phyloP scores from a whole-genome alignment of 2,888 invertebrate species.

The Drosophila lacicola region DNA sequence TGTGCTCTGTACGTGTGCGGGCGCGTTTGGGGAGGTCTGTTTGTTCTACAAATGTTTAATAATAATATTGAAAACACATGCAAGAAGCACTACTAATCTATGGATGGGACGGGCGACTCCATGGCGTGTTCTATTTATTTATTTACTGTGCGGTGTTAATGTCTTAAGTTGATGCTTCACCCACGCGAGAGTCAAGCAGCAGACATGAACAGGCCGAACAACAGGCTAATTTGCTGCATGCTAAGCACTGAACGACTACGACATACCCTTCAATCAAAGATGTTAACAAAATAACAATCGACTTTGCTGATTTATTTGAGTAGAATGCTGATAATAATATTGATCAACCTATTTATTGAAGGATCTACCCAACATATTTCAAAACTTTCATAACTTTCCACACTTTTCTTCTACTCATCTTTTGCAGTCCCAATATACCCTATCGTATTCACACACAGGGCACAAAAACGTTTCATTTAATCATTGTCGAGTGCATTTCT shows the following conservation, averaged over 20 bases:
- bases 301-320: neutral
- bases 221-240: constrained; percentile 6
- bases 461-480: constrained; percentile 37
- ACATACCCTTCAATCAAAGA: constrained; percentile 19
- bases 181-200: constrained; percentile 63
- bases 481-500: constrained; percentile 67
- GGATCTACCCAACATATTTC: neutral
- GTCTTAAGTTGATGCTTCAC: constrained; percentile 58
- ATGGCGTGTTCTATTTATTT: constrained; percentile 49
- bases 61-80: constrained; percentile 71
- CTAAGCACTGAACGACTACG: neutral
- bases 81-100: constrained; percentile 62
- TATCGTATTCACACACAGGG: neutral
- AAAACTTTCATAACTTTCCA: neutral
- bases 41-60: constrained; percentile 28
- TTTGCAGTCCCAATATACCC: constrained; percentile 11
- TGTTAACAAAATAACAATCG: too few relatives aligned
- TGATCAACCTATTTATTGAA: too few relatives aligned
- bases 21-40: constrained; percentile 39
- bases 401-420: neutral
- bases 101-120: constrained; percentile 51
- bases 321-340: too few relatives aligned
- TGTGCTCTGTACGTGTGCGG: neutral
- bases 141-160: constrained; percentile 55
- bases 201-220: constrained; percentile 42